A percentile compares a stretch with the other conserved stretches of the same genome.
These are phyloP conservation scores for Aporophyla lueneburgensis DNA, from an alignment of 2,888 invertebrate genomes.

Conservation along the genomic window DNA sequence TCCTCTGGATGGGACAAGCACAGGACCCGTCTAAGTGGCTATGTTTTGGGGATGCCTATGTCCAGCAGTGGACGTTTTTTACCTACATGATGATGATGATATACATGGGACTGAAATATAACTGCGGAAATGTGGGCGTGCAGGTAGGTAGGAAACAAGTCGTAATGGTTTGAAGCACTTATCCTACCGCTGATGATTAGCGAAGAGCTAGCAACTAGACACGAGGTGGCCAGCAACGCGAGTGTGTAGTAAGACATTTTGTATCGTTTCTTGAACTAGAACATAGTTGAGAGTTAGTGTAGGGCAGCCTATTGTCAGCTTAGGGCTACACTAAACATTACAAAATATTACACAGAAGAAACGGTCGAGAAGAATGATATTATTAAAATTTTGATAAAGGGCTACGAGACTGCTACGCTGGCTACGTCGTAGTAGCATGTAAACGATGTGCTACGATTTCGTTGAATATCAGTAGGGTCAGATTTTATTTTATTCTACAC, in stretches of 20 bases:
- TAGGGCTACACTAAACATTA: background rate
- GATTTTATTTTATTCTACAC: background rate
- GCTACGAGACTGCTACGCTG: background rate
- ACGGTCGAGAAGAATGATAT: background rate
- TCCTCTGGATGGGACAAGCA: no score
- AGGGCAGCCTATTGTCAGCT: background rate
- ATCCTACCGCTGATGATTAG: background rate
- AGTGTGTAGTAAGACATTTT: background rate
- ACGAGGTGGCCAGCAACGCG: background rate
- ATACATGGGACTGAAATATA: no score
- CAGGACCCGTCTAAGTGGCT: background rate
- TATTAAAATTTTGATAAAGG: background rate
- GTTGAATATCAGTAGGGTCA: background rate
- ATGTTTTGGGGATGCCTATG: background rate
- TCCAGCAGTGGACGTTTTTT: background rate
- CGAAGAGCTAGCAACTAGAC: background rate
- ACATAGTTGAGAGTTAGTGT: no score
- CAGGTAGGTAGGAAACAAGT: no score
- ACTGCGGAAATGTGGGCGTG: no score
- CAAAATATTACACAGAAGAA: background rate
- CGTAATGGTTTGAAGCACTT: background rate
- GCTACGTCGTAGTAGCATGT: background rate
- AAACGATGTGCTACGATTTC: background rate
- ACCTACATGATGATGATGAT: no score
- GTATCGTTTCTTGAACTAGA: no score